Conservation (phyloP, 2,797 vertebrate genomes). For the Melanotaenia trifasciata region DNA sequence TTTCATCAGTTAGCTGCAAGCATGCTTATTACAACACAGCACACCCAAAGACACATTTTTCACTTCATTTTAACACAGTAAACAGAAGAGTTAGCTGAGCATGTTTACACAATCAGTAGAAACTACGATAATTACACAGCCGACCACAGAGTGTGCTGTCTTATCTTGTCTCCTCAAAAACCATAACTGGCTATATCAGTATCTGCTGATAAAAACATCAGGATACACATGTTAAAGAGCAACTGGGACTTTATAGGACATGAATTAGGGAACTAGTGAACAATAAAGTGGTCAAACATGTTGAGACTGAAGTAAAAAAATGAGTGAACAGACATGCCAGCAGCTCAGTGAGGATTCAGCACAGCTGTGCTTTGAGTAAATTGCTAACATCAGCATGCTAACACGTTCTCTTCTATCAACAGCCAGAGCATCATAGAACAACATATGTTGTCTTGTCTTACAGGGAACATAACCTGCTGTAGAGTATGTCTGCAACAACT, state of each 20-base stretch:
- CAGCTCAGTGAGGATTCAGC: background rate
- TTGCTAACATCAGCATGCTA: slow-evolving; percentile 3
- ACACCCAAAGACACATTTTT: slow-evolving; percentile 8
- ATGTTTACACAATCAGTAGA: background rate
- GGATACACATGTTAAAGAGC: background rate
- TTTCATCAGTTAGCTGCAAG: slow-evolving; percentile 35
- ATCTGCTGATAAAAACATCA: background rate
- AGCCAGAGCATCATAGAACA: slow-evolving; percentile 2
- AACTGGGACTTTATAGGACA: background rate
- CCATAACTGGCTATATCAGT: background rate
- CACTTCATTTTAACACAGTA: background rate
- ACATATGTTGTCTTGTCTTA: slow-evolving; percentile 8
- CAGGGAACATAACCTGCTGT: background rate
- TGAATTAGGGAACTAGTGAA: background rate
- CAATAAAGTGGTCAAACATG: background rate
- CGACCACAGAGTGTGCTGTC: background rate
- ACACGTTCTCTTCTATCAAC: background rate
- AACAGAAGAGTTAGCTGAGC: background rate
- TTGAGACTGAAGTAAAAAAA: background rate
- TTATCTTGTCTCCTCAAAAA: background rate
- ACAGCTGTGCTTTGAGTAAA: background rate
- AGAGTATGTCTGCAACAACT: background rate
- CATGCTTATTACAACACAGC: background rate
- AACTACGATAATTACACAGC: background rate
- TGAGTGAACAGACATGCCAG: background rate